These are phyloP conservation scores for Vireo griseus DNA, from an alignment of 2,797 vertebrate genomes.

Conservation along the genomic window DNA sequence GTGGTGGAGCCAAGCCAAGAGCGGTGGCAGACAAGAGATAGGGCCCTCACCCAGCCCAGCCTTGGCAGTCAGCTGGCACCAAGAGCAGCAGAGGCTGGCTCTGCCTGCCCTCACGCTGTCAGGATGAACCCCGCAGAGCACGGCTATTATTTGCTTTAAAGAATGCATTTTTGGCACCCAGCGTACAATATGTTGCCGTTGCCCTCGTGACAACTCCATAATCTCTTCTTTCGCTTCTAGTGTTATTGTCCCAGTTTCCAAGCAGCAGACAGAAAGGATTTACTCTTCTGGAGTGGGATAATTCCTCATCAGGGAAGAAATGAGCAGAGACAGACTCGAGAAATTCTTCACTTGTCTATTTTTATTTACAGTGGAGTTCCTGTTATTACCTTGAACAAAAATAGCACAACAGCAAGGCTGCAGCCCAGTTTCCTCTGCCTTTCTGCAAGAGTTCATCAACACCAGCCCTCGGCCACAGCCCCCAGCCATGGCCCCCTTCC, in stretches of 20 bases:
- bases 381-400: slow-evolving; percentile 61
- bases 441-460: background rate
- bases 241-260: slow-evolving; percentile 49
- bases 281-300: slow-evolving; percentile 15
- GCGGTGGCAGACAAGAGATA: fast-evolving
- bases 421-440: slow-evolving; percentile 7
- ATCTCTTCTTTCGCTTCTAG: slow-evolving; percentile 17
- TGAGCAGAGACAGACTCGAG: background rate
- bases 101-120: background rate
- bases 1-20: background rate
- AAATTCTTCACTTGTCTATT: slow-evolving; percentile 61
- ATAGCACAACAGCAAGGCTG: slow-evolving; percentile 34
- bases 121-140: background rate
- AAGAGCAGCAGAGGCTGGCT: fast-evolving
- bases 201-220: background rate
- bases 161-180: background rate
- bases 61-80: fast-evolving
- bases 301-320: slow-evolving; percentile 44
- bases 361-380: slow-evolving; percentile 57
- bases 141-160: background rate
- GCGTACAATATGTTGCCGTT: background rate
- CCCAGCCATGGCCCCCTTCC: background rate
- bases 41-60: background rate
- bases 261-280: slow-evolving; percentile 31
- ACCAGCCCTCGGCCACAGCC: background rate